These are phyloP conservation scores for Dermatemys mawii DNA, from an alignment of 2,113 vertebrate genomes.

Conservation along the genomic window DNA sequence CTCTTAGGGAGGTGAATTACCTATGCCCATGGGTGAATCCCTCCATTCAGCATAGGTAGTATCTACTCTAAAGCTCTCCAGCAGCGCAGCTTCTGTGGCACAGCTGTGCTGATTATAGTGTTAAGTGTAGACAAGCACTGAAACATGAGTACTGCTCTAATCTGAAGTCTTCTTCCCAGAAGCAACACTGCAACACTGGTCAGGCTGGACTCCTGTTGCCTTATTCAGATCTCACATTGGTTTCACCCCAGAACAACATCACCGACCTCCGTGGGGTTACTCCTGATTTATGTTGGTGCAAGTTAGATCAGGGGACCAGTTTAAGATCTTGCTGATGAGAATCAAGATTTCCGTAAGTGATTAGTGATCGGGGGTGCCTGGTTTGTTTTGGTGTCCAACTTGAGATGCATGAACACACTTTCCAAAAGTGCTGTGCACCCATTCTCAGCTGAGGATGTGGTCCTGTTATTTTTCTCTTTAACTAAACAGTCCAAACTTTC, in stretches of 20 bases:
- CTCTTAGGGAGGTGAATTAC: too few relatives aligned
- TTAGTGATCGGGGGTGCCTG: fast-evolving
- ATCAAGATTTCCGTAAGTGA: background rate
- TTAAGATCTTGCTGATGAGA: background rate
- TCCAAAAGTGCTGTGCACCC: background rate
- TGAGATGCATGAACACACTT: background rate
- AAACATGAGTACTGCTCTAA: background rate
- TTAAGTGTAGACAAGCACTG: too few relatives aligned
- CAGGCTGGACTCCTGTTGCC: background rate
- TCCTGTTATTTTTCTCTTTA: background rate
- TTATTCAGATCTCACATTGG: background rate
- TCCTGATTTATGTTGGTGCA: background rate
- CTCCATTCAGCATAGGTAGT: too few relatives aligned
- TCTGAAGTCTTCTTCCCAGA: background rate
- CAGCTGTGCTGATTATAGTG: too few relatives aligned
- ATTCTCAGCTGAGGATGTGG: background rate
- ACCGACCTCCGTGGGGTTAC: background rate
- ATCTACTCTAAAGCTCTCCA: too few relatives aligned
- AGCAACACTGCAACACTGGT: background rate
- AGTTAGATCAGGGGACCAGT: background rate
- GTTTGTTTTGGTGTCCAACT: too few relatives aligned
- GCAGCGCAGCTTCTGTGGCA: too few relatives aligned
- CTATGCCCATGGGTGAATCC: too few relatives aligned
- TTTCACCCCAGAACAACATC: background rate
- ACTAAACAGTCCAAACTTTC: background rate